A percentile compares a stretch with the other conserved stretches of the same genome.
These are phyloP conservation scores for Entomyzon cyanotis DNA, from an alignment of 2,113 vertebrate species.

Conservation along the genomic window DNA sequence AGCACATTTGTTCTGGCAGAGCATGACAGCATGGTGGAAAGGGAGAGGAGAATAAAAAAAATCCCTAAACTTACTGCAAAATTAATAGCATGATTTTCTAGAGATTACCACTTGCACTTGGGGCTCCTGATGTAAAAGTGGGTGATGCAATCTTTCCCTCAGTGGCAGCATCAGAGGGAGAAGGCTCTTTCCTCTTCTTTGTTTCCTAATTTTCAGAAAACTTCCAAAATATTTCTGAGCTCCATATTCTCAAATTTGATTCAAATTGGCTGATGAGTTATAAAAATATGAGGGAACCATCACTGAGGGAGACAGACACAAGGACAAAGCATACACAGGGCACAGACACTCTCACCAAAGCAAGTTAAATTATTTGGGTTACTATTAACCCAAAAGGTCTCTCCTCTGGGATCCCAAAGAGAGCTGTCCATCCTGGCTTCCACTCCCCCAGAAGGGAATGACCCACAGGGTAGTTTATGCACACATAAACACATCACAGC, in stretches of 20 bases:
- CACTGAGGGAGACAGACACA: not conserved
- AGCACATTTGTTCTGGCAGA: not conserved
- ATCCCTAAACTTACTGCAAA: not conserved
- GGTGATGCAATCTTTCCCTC: not conserved
- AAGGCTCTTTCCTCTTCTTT: not conserved
- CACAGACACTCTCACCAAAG: not conserved
- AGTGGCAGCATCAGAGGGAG: not conserved
- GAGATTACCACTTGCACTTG: not conserved
- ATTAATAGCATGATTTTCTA: not conserved
- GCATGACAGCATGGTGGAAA: rapidly evolving
- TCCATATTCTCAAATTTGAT: not conserved
- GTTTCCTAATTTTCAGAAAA: not conserved
- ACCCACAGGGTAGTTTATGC: not conserved
- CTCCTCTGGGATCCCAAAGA: not conserved
- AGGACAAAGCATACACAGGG: not conserved
- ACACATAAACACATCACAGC: not conserved
- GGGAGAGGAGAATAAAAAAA: not conserved
- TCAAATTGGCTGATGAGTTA: not conserved
- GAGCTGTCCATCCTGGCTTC: not conserved
- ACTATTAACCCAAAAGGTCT: not conserved
- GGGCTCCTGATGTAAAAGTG: not conserved
- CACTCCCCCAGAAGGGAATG: not conserved
- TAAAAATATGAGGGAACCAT: not conserved
- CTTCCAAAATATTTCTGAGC: not conserved
- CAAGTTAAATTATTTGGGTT: not conserved